Percentiles rank a stretch among this genome's conserved stretches.
These are phyloP conservation scores for Phylloscopus collybita DNA, from an alignment of 2,797 vertebrate genomes.

Conservation along the genomic window DNA sequence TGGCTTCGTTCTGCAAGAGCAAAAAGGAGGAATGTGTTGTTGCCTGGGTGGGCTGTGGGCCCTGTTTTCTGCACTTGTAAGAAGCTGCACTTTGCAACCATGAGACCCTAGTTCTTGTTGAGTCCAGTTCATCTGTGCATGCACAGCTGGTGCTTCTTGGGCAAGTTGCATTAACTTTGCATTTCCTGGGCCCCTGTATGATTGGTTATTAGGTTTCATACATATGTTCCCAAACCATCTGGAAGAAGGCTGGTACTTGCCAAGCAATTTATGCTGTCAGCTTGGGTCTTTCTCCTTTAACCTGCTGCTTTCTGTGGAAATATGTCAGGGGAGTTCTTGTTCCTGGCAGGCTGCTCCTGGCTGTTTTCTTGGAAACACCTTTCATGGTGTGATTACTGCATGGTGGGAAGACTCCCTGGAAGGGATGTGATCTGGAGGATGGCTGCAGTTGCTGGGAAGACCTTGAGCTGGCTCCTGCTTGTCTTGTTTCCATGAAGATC, in stretches of 20 bases:
- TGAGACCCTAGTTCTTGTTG: background rate
- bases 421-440: background rate
- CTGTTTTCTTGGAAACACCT: background rate
- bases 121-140: background rate
- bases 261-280: background rate
- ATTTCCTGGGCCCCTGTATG: background rate
- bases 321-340: fast-evolving
- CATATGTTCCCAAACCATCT: background rate
- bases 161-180: background rate
- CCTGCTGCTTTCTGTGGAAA: background rate
- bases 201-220: background rate
- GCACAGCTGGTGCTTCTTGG: background rate
- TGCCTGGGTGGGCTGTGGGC: background rate
- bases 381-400: background rate
- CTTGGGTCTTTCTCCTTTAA: background rate
- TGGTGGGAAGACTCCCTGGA: background rate
- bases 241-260: background rate
- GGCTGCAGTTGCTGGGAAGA: background rate
- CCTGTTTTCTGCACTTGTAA: background rate
- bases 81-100: fast-evolving
- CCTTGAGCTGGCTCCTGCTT: background rate
- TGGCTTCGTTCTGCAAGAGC: background rate
- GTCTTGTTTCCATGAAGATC: background rate
- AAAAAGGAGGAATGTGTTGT: background rate
- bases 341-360: background rate